A percentile compares a stretch with the other conserved stretches of the same genome.
Conservation (phyloP, 2,888 invertebrate species). For the Drosophila hamatofila region DNA sequence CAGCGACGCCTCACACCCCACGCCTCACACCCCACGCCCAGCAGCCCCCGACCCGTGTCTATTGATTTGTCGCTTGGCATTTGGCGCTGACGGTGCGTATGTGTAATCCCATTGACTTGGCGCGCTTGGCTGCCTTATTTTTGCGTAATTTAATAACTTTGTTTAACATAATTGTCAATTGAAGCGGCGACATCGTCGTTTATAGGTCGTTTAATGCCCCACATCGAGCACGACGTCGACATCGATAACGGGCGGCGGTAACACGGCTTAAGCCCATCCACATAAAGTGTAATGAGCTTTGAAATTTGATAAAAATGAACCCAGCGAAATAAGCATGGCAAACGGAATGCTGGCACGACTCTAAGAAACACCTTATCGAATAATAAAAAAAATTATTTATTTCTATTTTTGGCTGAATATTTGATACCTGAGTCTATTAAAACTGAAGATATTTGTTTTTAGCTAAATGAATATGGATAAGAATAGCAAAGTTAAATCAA, state of each 20-base stretch:
- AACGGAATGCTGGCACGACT: conserved; percentile 17
- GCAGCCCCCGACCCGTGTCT: conserved; percentile 34
- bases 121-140: conserved; percentile 71
- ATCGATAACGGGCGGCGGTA: conserved; percentile 50
- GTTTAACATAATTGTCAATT: conserved; percentile 82
- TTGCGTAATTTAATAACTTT: conserved; percentile 81
- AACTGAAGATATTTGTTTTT: not conserved
- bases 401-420: not conserved
- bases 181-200: conserved; percentile 74
- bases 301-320: conserved; percentile 76
- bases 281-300: conserved; percentile 80
- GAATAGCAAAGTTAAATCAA: not conserved
- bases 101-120: conserved; percentile 77
- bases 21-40: not conserved
- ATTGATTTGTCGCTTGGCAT: conserved; percentile 72
- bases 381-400: conserved; percentile 5
- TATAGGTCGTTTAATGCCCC: conserved; percentile 73
- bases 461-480: not conserved
- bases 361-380: conserved; percentile 21
- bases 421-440: conserved; percentile 3
- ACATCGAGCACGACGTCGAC: conserved; percentile 56
- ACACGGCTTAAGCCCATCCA: conserved; percentile 60
- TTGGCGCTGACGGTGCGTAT: conserved; percentile 61
- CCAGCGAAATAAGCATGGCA: conserved; percentile 35
- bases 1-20: not conserved